Evolutionary conservation across 2,888 invertebrate species (phyloP).

Genomic region (Epinotia bilunana): DNA sequence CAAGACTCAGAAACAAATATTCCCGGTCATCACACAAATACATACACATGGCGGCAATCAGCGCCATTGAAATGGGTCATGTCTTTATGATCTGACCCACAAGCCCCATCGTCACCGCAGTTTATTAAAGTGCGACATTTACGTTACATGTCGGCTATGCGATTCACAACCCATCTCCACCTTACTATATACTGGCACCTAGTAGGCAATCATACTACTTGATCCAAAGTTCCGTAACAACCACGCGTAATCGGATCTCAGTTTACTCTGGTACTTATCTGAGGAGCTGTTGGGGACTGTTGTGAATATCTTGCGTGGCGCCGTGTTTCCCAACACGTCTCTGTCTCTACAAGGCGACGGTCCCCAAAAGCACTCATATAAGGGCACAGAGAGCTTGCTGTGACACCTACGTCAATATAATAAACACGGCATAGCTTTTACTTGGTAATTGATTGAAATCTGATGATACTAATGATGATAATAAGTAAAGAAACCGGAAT

Average conservation of each 20-base stretch:
- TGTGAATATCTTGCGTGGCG: not conserved
- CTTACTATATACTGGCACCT: no score
- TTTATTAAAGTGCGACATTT: not conserved
- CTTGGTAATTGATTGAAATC: no score
- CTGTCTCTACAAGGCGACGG: not conserved
- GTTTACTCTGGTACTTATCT: not conserved
- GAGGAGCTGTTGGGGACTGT: not conserved
- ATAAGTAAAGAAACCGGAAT: no score
- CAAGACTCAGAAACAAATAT: no score
- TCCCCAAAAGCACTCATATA: not conserved
- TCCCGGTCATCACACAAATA: no score
- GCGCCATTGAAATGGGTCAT: not conserved
- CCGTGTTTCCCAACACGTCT: not conserved
- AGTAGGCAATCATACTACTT: no score
- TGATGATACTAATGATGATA: no score
- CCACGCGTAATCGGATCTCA: no score
- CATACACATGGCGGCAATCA: not conserved
- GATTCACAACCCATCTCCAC: no score
- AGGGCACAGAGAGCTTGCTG: not conserved
- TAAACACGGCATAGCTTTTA: not conserved
- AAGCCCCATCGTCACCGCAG: not conserved
- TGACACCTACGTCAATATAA: not conserved
- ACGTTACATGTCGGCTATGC: not conserved
- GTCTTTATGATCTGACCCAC: not conserved
- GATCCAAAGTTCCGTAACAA: no score